A percentile compares a stretch with the other conserved stretches of the same genome.
Evolutionary conservation across 2,113 vertebrate species (phyloP).

Genomic region (Pleuronectes platessa): DNA sequence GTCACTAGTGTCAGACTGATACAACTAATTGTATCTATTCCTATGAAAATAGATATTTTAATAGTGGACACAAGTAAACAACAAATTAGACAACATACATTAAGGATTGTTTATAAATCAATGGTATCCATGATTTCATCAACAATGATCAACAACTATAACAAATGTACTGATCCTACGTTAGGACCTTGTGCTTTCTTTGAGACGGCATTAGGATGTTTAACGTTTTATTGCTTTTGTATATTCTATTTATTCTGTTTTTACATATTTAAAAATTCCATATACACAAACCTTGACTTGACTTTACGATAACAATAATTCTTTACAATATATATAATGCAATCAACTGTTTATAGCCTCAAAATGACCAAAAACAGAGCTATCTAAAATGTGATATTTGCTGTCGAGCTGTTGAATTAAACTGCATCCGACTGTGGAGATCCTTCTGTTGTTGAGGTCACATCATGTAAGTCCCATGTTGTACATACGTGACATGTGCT

Average conservation of each 20-base stretch:
- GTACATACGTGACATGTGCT: neutral
- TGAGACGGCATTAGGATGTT: neutral
- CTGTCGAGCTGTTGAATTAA: neutral
- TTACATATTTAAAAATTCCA: too few species aligned
- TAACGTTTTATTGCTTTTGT: too few species aligned
- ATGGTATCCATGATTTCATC: too few species aligned
- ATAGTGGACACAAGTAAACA: neutral
- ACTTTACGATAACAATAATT: too few species aligned
- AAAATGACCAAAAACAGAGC: neutral
- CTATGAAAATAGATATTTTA: neutral
- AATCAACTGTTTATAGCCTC: neutral
- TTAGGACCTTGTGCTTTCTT: neutral
- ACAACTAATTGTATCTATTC: neutral
- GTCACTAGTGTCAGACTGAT: neutral
- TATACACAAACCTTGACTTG: too few species aligned
- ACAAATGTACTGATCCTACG: too few species aligned
- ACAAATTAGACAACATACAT: too few species aligned
- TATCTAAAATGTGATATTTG: neutral
- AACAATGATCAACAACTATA: too few species aligned
- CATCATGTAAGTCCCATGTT: neutral
- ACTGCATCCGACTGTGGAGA: too few species aligned
- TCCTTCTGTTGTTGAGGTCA: neutral
- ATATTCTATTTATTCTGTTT: too few species aligned
- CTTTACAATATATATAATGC: neutral
- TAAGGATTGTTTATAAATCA: too few species aligned